phyloP scores from a whole-genome alignment of 2,797 vertebrate species.

The Mus caroli region DNA sequence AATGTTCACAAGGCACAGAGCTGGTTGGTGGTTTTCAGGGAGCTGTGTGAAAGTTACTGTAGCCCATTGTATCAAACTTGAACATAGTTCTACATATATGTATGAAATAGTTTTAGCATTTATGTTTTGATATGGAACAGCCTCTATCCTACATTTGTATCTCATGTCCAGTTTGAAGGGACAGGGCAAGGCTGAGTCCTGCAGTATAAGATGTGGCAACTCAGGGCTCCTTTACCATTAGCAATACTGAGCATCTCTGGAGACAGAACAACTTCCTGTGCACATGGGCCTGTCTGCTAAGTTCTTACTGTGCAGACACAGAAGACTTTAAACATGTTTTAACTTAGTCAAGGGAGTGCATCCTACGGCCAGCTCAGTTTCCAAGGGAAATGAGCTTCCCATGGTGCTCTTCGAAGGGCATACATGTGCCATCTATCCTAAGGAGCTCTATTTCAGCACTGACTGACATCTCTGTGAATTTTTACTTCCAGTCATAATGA shows the following conservation, averaged over 20 bases:
- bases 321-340: conserved; percentile 6
- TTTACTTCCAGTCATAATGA: conserved; percentile 13
- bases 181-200: background rate
- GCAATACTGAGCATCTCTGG: background rate
- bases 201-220: background rate
- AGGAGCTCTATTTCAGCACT: conserved; percentile 57
- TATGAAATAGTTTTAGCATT: conserved; percentile 10
- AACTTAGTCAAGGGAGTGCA: background rate
- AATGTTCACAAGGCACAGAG: conserved; percentile 61
- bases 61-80: conserved; percentile 63
- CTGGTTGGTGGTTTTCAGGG: conserved; percentile 76
- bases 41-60: conserved; percentile 70
- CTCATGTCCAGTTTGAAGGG: conserved; percentile 45
- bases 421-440: background rate
- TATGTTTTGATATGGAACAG: conserved; percentile 45
- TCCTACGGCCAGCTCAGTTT: background rate
- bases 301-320: conserved; percentile 14
- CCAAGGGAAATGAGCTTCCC: background rate
- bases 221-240: conserved; percentile 1
- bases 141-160: background rate
- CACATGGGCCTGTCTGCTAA: conserved; percentile 31
- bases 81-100: conserved; percentile 31
- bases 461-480: conserved; percentile 52
- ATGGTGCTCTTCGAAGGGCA: background rate
- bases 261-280: background rate